Evolutionary conservation across 1,140 invertebrate species (phyloP).

Genomic region (Hetaerina americana): DNA sequence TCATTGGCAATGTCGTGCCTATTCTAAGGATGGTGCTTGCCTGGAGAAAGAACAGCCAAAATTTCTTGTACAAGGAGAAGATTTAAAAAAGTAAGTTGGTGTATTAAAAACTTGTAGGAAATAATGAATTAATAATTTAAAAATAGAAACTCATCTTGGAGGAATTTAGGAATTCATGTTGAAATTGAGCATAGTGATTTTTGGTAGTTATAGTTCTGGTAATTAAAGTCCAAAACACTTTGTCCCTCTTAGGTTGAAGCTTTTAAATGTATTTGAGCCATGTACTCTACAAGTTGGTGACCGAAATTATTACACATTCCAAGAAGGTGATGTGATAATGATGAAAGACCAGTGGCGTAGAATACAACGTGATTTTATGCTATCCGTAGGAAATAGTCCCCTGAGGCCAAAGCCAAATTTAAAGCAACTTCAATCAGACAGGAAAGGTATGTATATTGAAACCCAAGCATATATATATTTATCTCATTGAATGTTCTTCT

Average conservation of each 20-base stretch:
- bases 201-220: too few species aligned
- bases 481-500: too few species aligned
- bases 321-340: slow-evolving; percentile 40
- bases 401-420: slow-evolving; percentile 1
- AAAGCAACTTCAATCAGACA: background rate
- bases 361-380: slow-evolving; percentile 25
- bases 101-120: too few species aligned
- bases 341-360: slow-evolving; percentile 43
- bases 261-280: slow-evolving; percentile 76
- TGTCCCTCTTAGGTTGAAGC: slow-evolving; percentile 41
- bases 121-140: too few species aligned
- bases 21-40: slow-evolving; percentile 45
- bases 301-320: slow-evolving; percentile 52
- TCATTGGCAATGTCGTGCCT: slow-evolving; percentile 67
- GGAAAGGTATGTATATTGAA: background rate
- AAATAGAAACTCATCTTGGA: too few species aligned
- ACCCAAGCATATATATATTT: too few species aligned
- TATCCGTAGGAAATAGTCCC: background rate
- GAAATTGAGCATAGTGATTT: too few species aligned
- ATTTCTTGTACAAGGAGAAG: slow-evolving; percentile 55
- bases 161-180: too few species aligned
- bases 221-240: too few species aligned
- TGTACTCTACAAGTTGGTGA: slow-evolving; percentile 81
- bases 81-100: slow-evolving; percentile 47
- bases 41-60: slow-evolving; percentile 49